Evolutionary conservation across 1,140 invertebrate genomes (phyloP).

Genomic region (Chionoecetes opilio): DNA sequence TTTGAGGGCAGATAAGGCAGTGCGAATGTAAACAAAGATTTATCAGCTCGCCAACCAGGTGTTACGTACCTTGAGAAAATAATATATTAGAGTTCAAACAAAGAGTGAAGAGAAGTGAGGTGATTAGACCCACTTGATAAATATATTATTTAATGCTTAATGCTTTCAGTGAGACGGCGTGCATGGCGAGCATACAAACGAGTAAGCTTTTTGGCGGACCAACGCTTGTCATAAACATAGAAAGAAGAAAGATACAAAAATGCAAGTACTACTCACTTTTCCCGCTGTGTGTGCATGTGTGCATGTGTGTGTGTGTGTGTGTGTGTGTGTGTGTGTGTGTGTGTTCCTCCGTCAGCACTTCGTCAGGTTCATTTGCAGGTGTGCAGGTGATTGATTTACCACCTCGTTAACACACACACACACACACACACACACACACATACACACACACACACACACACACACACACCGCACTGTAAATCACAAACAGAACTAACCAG

Average conservation of each 20-base stretch:
- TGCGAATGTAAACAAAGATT: not conserved
- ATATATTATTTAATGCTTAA: not conserved
- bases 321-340: constrained; percentile 19
- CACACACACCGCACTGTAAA: not conserved
- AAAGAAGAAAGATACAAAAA: not conserved
- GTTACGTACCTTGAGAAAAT: not conserved
- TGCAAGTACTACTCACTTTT: not conserved
- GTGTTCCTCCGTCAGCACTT: not conserved
- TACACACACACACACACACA: no score
- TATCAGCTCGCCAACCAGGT: not conserved
- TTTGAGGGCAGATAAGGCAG: not conserved
- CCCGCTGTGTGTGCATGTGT: not conserved
- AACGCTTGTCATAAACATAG: not conserved
- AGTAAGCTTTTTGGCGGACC: not conserved
- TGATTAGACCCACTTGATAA: no score
- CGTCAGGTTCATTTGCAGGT: not conserved
- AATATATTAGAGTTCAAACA: no score
- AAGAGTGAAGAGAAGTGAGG: not conserved
- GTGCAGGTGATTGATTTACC: no score
- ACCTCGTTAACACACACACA: no score
- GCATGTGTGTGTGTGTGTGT: not conserved
- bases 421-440: no score
- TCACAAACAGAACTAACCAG: not conserved
- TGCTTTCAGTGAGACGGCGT: not conserved
- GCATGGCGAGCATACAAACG: not conserved